These are phyloP conservation scores for Oreochromis aureus DNA, from an alignment of 2,113 vertebrate species.

Conservation along the genomic window DNA sequence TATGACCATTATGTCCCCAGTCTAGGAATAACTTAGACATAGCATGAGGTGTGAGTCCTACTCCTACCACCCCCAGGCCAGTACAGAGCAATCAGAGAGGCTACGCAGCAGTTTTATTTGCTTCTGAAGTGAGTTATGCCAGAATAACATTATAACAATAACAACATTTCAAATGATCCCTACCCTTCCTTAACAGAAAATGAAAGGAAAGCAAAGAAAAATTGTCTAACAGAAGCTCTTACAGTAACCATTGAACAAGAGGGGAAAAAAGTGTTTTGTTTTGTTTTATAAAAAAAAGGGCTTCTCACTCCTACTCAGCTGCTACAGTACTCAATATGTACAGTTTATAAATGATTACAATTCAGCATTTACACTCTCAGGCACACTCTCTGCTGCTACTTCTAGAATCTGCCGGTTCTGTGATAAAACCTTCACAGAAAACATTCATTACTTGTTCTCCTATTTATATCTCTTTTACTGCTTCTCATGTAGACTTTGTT, in stretches of 20 bases:
- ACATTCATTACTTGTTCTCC: not conserved
- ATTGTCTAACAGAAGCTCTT: not conserved
- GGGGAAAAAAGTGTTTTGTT: fast-evolving
- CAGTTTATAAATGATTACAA: not conserved
- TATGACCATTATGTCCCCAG: not conserved
- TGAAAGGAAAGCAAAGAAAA: fast-evolving
- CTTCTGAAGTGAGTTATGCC: fast-evolving
- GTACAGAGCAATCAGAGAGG: not conserved
- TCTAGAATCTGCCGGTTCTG: not conserved
- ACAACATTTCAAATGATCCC: not conserved
- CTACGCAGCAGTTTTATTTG: not conserved
- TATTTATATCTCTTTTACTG: not conserved
- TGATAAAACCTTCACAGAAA: not conserved
- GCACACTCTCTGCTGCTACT: not conserved
- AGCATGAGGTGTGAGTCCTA: not conserved
- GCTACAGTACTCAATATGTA: not conserved
- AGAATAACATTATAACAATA: not conserved
- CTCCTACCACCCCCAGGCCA: not conserved
- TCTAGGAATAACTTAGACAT: not conserved
- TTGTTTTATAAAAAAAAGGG: fast-evolving
- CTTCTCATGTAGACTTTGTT: not conserved
- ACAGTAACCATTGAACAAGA: not conserved
- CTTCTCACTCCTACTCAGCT: not conserved
- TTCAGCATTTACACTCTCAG: not conserved
- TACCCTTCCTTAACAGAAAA: not conserved